Evolutionary conservation across 2,113 vertebrate genomes (phyloP), one percentile per base, ranked within the genome.

Genomic region (Sebastes schlegelii): DNA sequence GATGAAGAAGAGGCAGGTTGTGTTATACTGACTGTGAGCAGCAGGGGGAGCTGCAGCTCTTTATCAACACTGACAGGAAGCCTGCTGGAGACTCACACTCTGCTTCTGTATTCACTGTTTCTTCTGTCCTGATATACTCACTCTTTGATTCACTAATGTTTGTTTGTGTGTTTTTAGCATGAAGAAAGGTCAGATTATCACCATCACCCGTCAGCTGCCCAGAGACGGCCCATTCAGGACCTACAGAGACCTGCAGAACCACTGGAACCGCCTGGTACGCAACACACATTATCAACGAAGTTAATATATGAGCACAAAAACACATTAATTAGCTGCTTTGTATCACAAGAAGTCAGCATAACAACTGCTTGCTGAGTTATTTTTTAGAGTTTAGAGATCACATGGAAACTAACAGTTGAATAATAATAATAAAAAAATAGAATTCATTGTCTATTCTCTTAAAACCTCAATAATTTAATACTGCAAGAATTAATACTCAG

Each of bases 181-280:
- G 97, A 99, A 98, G 94, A 98, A 95, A 92, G 97, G 97, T 57
- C 96, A 97, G 84, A 96, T 99, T 19, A 86, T 96, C 89, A 94
- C 70, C 78, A 93, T 99, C 92, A 95, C 96, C 84, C 96, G 92
- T 43, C 71, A 81, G 55, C 86, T 94, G 48, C 95, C 97, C 19
- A 58, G 86, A 80, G 94, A 96, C 55, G 96, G 96, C 92, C 97
- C 96, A 3, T 98, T 98, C 71, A 91, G 0, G 23, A 96, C 95
- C 34, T 98, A 97, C 64, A 55, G 87, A 78, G 97, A 98, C 77
- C 91, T 99, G 80, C 95, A 95, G 91, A 91, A 82, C 69, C 96
- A 98, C 87, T 99, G 98, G 97, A 93, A 94, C 83, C 87, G 66
- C 81, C 82, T 98, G 96, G 98, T 98, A 95, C 49, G 11, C 75